Evolutionary conservation across 2,113 vertebrate genomes (phyloP), one percentile per base, ranked within the genome.

Genomic region (Clarias batrachus): DNA sequence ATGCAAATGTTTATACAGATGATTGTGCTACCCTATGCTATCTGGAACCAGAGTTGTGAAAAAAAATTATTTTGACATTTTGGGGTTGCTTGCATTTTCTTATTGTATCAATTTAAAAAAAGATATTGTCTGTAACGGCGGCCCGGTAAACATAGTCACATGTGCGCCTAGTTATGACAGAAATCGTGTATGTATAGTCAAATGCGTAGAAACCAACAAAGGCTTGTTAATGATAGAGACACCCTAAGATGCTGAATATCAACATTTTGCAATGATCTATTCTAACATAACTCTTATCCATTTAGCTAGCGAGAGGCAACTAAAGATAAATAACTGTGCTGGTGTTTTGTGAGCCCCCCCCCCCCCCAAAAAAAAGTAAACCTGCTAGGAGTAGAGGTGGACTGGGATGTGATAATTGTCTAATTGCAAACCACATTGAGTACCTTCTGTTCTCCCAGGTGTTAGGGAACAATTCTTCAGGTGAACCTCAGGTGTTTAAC

Each of bases 401-500:
- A 82, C 81, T 82, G 13, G 37, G 62, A 66, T 17, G 37, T 66
- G 62, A 82, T 81, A 56, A 71, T 81, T 79, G 76, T 16, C 54
- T 80, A 33, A 81, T 63, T 41, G 57, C 56, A 60, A 85, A 85
- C 48, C 56, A 76, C 11, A 30, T 60, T 85, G 13, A 77, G 57
- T 33, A 70, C 37, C 37, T 80, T 68, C 25, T 63, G n/a, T 81
- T 81, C 30, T 57, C 68, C 57, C 19, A 82, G 41, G 48, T 78
- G 23, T 71, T 25, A 81, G 66, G 78, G 33, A 56, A 52, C 1
- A 78, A 78, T 82, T 89, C 56, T 81, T 79, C 37, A 77, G 59
- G 37, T 57, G 54, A 87, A 76, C 54, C 77, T 10, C 88, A 87
- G 82, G 57, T 85, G 83, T 87, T 83, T 87, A 79, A 59, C 79